Evolutionary conservation across 1,140 invertebrate species (phyloP).

Genomic region (Drosophila sproati): DNA sequence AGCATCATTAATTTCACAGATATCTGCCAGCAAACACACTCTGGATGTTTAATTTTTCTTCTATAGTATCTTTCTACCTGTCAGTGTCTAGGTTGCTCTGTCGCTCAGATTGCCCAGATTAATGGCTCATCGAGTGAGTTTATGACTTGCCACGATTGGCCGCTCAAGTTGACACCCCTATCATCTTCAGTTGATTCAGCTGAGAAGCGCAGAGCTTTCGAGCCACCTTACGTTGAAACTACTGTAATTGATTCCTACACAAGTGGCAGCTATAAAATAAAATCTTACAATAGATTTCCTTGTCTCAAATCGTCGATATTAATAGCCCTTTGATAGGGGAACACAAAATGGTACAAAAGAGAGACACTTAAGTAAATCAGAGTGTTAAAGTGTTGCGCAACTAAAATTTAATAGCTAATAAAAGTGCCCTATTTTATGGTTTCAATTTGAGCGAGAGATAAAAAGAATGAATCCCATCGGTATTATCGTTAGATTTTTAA

Average conservation of each 20-base stretch:
- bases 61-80: not conserved
- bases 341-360: not conserved
- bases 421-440: not conserved
- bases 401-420: not conserved
- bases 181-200: constrained; percentile 23
- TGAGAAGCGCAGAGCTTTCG: not conserved
- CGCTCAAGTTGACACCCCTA: constrained; percentile 17
- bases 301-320: not conserved
- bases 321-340: not conserved
- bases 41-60: not conserved
- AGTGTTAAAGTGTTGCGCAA: not conserved
- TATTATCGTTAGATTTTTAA: not conserved
- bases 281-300: not conserved
- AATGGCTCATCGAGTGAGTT: constrained; percentile 35
- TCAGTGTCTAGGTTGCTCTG: constrained; percentile 11
- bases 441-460: not conserved
- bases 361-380: not conserved
- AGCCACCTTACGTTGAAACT: not conserved
- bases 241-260: constrained; percentile 15
- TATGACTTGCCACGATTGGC: constrained; percentile 37
- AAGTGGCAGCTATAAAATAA: constrained; percentile 16
- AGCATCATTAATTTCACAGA: constrained; percentile 65
- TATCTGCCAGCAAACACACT: constrained; percentile 57
- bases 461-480: no score
- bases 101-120: constrained; percentile 28